Percentiles rank a stretch among this genome's conserved stretches.
phyloP scores from a whole-genome alignment of 1,140 invertebrate genomes.

The Monochamus saltuarius region DNA sequence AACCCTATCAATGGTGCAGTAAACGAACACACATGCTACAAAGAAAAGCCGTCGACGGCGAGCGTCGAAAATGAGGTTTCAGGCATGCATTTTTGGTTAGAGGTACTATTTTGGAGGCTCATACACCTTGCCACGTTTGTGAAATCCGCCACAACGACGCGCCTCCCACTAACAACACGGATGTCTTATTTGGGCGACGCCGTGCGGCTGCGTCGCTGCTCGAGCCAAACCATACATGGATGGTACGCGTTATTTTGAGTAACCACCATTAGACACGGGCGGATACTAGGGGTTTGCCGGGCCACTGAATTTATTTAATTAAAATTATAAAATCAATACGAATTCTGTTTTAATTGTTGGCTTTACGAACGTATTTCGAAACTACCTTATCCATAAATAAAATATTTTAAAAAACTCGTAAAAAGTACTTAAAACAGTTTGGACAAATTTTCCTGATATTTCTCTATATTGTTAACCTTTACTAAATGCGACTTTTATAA shows the following conservation, averaged over 20 bases:
- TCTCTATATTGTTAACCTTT: too few relatives aligned
- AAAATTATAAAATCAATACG: too few relatives aligned
- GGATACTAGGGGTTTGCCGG: neutral
- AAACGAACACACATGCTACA: too few relatives aligned
- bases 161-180: conserved; percentile 35
- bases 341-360: too few relatives aligned
- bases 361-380: too few relatives aligned
- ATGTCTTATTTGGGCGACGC: conserved; percentile 44
- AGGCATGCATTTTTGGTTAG: conserved; percentile 36
- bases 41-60: neutral
- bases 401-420: too few relatives aligned
- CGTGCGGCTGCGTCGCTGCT: conserved; percentile 39
- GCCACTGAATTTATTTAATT: too few relatives aligned
- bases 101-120: conserved; percentile 34
- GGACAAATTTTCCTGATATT: too few relatives aligned
- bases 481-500: too few relatives aligned
- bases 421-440: too few relatives aligned
- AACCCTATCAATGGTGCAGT: too few relatives aligned
- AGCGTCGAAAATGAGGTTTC: neutral
- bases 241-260: conserved; percentile 39
- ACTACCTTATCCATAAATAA: too few relatives aligned
- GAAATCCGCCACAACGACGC: conserved; percentile 32
- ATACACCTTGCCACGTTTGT: conserved; percentile 35
- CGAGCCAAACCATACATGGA: conserved; percentile 41
- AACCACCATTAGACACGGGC: conserved; percentile 7